A percentile compares a stretch with the other conserved stretches of the same genome.
Conservation (phyloP, 2,113 vertebrate genomes). For the Corydoras sp. region DNA sequence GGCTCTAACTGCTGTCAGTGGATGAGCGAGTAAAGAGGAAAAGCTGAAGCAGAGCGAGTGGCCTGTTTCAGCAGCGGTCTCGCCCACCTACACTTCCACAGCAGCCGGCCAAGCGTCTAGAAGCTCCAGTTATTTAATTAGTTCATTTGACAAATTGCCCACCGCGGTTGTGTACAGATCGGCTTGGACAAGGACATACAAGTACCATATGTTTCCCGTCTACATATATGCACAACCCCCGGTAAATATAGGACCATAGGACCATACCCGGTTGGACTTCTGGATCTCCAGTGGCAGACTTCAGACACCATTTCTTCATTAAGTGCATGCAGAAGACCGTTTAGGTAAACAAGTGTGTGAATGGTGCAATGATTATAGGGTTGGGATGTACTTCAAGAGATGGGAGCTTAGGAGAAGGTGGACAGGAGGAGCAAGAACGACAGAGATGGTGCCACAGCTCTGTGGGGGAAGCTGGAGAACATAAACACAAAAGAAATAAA, state of each 20-base stretch:
- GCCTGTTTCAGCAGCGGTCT: slow-evolving; percentile 15
- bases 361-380: slow-evolving; percentile 3
- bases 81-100: slow-evolving; percentile 13
- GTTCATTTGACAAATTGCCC: background rate
- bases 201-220: slow-evolving; percentile 3
- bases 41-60: slow-evolving; percentile 33
- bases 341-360: slow-evolving; percentile 1
- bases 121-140: slow-evolving; percentile 3
- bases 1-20: slow-evolving; percentile 24
- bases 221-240: background rate
- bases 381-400: slow-evolving; percentile 13
- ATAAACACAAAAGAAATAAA: background rate
- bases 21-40: slow-evolving; percentile 14
- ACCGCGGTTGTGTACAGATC: background rate
- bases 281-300: background rate
- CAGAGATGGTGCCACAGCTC: slow-evolving; percentile 19
- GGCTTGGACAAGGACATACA: background rate
- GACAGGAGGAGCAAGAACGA: background rate
- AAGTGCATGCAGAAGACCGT: background rate
- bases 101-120: background rate
- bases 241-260: slow-evolving; percentile 8
- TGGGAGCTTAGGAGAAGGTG: slow-evolving; percentile 21
- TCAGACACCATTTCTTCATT: slow-evolving; percentile 8
- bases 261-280: background rate
- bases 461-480: slow-evolving; percentile 20